Evolutionary conservation across 2,888 invertebrate genomes (phyloP), one percentile per base, ranked within the genome.

Genomic region (Tachina lurida): DNA sequence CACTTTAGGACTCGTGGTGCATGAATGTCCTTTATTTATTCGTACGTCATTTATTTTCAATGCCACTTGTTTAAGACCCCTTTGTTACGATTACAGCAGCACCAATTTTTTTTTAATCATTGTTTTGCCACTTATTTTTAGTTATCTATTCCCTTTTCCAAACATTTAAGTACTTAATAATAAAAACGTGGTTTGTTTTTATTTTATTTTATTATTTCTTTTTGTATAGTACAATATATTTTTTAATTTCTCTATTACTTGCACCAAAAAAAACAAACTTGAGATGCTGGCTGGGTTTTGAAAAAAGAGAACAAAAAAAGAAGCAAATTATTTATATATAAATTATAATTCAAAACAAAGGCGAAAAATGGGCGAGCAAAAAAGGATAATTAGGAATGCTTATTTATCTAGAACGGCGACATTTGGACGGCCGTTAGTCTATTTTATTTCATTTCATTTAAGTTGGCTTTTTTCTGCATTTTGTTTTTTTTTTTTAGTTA

Each of bases 351-450:
- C 76, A 76, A 79, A 86, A 70, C 78, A 83, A 71, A 65, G 22
- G 49, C n/a, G 45, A 54, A 47, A 45, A 67, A 73, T 67, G 49
- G 70, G 68, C 43, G 68, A 43, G 13, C 65, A 70, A 76, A 71
- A 70, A 91, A 90, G 91, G 91, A 91, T 91, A 91, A 91, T 91
- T 91, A 91, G 91, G 91, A 89, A 90, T 91, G 91, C 91, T 91
- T 91, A 91, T 91, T 91, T 91, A 91, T 91, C 91, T 91, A 91
- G 91, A 91, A 91, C 89, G 91, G 89, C 91, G 91, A 90, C 91
- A 90, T 91, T 88, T 90, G 90, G 90, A 88, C 89, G 88, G 88
- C 75, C 71, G 67, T 77, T 77, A 71, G 71, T 83, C 58, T 73
- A 73, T 74, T 77, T 74, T 85, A 77, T 80, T 81, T 75, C 63